phyloP scores from a whole-genome alignment of 2,888 invertebrate species.

The Proisotoma minuta region DNA sequence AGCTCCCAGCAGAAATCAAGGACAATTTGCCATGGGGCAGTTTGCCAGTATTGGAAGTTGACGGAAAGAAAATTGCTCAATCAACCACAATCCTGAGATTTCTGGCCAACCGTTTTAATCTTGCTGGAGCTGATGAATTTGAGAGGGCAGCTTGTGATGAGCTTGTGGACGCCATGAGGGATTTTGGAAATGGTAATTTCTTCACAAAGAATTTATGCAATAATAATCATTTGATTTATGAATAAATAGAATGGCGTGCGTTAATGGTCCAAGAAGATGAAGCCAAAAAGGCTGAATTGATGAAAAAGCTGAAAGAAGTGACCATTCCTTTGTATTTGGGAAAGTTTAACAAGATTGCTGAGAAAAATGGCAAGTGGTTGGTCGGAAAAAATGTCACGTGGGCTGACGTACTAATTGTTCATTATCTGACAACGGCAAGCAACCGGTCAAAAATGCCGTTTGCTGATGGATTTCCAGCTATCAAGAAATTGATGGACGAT shows the following conservation, averaged over 20 bases:
- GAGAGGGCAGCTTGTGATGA: conserved; percentile 29
- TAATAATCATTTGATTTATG: neutral
- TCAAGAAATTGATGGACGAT: conserved; percentile 56
- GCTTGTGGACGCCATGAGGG: conserved; percentile 23
- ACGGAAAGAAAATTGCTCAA: conserved; percentile 42
- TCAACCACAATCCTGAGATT: conserved; percentile 45
- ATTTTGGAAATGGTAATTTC: conserved; percentile 29
- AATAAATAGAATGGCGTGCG: conserved; percentile 13
- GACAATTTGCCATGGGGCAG: conserved; percentile 35
- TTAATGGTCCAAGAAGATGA: conserved; percentile 11
- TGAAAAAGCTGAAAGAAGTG: neutral
- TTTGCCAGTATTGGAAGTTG: conserved; percentile 45
- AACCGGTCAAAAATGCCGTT: conserved; percentile 7
- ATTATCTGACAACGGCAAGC: conserved; percentile 15
- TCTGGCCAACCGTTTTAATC: conserved; percentile 40
- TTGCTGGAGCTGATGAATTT: conserved; percentile 35
- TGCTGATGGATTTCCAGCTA: conserved; percentile 55
- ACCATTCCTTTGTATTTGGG: conserved; percentile 17
- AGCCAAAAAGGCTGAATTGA: neutral
- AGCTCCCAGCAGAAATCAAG: conserved; percentile 14
- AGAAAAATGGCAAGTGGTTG: conserved; percentile 19
- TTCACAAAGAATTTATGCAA: no score
- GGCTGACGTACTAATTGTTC: conserved; percentile 22
- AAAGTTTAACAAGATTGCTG: conserved; percentile 11
- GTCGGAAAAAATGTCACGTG: conserved; percentile 29